Evolutionary conservation across 2,113 vertebrate species (phyloP), one percentile per base, ranked within the genome.

Genomic region (Urocolius indicus): DNA sequence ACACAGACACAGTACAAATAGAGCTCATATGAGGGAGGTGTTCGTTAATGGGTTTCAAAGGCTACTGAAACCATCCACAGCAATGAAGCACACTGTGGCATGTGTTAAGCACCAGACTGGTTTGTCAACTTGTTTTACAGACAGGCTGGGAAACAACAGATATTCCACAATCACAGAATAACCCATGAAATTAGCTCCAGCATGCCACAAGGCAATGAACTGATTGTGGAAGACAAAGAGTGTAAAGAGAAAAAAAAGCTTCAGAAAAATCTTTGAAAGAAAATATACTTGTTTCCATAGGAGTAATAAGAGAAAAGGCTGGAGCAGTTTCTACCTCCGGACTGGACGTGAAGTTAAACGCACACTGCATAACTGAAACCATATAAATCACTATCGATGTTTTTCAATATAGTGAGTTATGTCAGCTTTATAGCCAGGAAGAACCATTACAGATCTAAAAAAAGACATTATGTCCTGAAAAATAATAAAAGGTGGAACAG

Each of bases 391-490:
- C 67, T 94, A 89, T 34, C 58, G 65, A 2, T 86, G 52, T 79
- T 97, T 95, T 90, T 84, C 32, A 69, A 78, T 65, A 75, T 36
- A 92, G 68, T 26, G 21, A 95, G 95, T 95, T 87, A 93, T 87
- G 74, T 38, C 14, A 14, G 52, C n/a, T 95, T 97, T 95, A 96
- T 94, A 92, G 82, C 65, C 84, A 29, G 87, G 84, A 98, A 96
- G 95, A 97, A 87, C 92, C 95, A 94, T 96, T 96, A 95, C 43
- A 41, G 63, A 87, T 84, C 71, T 75, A 96, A 89, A 84, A 84
- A 91, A 94, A 71, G 79, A 80, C 46, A 48, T 57, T 89, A 83
- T 41, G 52, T 41, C 80, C 87, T 67, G 12, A 77, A 62, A 94
- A 91, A 82, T 63, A 84, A 88, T 46, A 24, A 62, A 92, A 96